Base-by-base conservation (phyloP, 2,888 invertebrate species). In the Theretra japonica region DNA sequence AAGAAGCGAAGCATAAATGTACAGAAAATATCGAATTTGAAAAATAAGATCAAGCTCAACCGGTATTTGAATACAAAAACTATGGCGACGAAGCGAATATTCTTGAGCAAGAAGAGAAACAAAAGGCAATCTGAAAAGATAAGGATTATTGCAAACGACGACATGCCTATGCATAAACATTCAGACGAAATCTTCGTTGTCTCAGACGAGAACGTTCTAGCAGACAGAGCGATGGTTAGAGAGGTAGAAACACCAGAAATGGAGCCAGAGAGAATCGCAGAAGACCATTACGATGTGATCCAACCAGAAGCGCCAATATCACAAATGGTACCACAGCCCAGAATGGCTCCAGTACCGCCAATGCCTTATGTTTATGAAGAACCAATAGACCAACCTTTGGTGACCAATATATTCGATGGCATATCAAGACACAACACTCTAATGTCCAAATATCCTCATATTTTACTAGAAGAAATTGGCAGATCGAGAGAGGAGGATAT, bases 361-460 rank as follows among this genome's bases (percentile, higher is more conserved):
- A 65, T 65, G 11, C 83, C 85, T 33, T 79, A 82, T 41, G 73
- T 73, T 7, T 83, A 83, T 41, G 82, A 87, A 6, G 78, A 78
- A 21, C 70, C 75, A 4, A 41, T 79, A 1, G 75, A 70, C 3
- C 59, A 69, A 33, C 48, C 58, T 28, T 57, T 74, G 4, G 62
- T 75, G 8, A 74, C 79, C 56, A 83, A 81, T 48, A 25, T 80
- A 17, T 89, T 88, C 23, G 77, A 79, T 8, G 78, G 77, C 21
- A 82, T 76, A 76, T 82, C 83, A 0, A 82, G 86, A 70, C 86
- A 87, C 41, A 89, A 87, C 73, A 75, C 81, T 5, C 77, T 92
- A 5, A 90, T 91, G 89, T 86, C 90, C 0, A 91, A 88, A 81
- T 94, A 94, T 70, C 93, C 93, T 1, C 93, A 94, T 70, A 81